Evolutionary conservation across 2,797 vertebrate genomes (phyloP), one percentile per base, ranked within the genome.

Genomic region (Leptodactylus fallax): DNA sequence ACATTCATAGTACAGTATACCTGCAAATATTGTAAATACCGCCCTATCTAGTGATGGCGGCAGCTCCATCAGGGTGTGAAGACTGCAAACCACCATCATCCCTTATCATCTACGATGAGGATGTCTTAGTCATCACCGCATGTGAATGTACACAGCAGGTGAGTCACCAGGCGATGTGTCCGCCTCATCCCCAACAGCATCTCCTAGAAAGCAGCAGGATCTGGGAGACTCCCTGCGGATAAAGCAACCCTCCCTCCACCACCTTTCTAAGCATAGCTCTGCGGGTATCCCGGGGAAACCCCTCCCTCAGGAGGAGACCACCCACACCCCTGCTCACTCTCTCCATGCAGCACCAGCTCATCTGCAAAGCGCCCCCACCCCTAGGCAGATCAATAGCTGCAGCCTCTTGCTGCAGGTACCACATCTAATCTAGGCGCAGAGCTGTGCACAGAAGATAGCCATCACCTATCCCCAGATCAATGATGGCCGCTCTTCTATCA

Each of bases 241-340:
- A 23, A 79, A 55, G 80, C 85, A 79, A 83, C 53, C 58, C 7
- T 7, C 49, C 47, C 72, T 10, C 72, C 45, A 3, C 6, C 17
- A 45, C 63, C 71, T 81, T 60, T 25, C 77, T 27, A 71, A 55
- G 67, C 63, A 56, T 55, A 83, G 74, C 85, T 83, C 76, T 86
- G 88, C 85, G 67, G 85, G 88, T 67, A 89, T 89, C 84, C 87
- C 84, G 13, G 83, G 84, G 71, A 89, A 89, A 89, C 83, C 88
- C 88, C 88, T 89, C 88, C 88, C 84, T 79, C 79, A 79, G 79
- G 61, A 83, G 87, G 74, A 86, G 84, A 89, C 88, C 88, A 88
- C 87, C 87, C 88, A 83, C 71, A 55, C 76, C 81, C 76, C 71
- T 7, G 25, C 13, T 71, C 67, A 2, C 60, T 72, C 7, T 7